Evolutionary conservation across 2,797 vertebrate genomes (phyloP).

Genomic region (Aythya fuligula): DNA sequence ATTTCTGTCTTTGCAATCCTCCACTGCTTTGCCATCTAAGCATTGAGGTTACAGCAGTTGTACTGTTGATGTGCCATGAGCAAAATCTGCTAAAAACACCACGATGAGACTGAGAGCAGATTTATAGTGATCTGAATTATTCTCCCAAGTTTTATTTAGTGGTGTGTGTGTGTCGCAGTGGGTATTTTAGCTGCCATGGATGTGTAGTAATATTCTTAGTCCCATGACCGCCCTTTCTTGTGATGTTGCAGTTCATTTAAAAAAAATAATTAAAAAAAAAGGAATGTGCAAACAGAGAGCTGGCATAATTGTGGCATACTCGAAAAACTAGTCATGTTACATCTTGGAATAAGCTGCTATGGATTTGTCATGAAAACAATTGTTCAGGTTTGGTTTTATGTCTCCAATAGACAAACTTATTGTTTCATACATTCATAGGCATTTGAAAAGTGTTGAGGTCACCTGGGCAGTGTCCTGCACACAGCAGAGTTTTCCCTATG

Average conservation of each 20-base stretch:
- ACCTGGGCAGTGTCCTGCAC: not conserved
- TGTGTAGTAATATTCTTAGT: not conserved
- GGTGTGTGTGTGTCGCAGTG: accelerated
- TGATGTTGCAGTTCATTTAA: not conserved
- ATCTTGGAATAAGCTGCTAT: not conserved
- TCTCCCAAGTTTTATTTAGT: not conserved
- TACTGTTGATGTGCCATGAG: not conserved
- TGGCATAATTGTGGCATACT: not conserved
- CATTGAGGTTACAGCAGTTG: not conserved
- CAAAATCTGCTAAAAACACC: not conserved
- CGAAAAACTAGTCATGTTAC: not conserved
- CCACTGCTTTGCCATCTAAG: not conserved
- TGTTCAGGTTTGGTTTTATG: not conserved
- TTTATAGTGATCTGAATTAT: not conserved
- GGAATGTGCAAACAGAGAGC: not conserved
- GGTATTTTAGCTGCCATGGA: not conserved
- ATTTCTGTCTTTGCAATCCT: not conserved
- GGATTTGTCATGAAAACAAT: not conserved
- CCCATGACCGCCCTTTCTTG: not conserved
- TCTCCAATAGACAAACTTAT: not conserved
- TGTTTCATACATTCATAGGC: accelerated
- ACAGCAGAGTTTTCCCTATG: not conserved
- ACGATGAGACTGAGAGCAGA: not conserved
- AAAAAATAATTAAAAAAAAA: not conserved
- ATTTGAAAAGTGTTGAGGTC: not conserved